A percentile compares a stretch with the other conserved stretches of the same genome.
These are phyloP conservation scores for Ptychoptera albimana DNA, from an alignment of 2,888 invertebrate genomes.

Conservation along the genomic window DNA sequence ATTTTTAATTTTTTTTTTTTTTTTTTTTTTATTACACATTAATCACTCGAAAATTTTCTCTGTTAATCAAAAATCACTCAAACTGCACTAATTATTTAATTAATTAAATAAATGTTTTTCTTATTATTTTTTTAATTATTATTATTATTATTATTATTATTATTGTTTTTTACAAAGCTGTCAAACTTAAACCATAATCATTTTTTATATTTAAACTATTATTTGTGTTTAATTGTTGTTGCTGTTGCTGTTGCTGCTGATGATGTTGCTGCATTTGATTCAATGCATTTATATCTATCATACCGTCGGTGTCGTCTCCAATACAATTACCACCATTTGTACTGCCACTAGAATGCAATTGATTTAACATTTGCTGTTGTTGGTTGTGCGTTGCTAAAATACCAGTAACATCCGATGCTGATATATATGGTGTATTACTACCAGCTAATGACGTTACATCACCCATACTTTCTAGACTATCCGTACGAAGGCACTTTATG, in stretches of 20 bases:
- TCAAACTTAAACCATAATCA: conserved; percentile 59
- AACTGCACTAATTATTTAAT: background rate
- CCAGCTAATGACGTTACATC: conserved; percentile 32
- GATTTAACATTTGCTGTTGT: conserved; percentile 8
- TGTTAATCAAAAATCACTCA: conserved; percentile 1
- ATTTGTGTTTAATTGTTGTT: conserved; percentile 34
- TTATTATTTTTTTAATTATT: background rate
- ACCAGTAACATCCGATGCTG: conserved; percentile 22
- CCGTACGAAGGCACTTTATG: conserved; percentile 34
- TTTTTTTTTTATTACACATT: background rate
- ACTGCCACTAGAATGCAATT: conserved; percentile 9
- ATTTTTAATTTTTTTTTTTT: no score
- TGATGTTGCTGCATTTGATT: conserved; percentile 13
- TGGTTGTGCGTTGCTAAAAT: conserved; percentile 14
- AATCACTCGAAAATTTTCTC: background rate
- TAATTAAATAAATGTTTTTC: background rate
- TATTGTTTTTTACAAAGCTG: conserved; percentile 43
- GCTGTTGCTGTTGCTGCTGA: conserved; percentile 28
- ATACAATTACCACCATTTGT: conserved; percentile 4
- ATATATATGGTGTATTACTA: conserved; percentile 24
- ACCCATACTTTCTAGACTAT: conserved; percentile 48
- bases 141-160: background rate
- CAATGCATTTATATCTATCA: conserved; percentile 6
- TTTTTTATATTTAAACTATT: conserved; percentile 48
- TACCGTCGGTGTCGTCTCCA: conserved; percentile 6